Conservation (phyloP, 2,797 vertebrate genomes). For the Emydoidea blandingii region DNA sequence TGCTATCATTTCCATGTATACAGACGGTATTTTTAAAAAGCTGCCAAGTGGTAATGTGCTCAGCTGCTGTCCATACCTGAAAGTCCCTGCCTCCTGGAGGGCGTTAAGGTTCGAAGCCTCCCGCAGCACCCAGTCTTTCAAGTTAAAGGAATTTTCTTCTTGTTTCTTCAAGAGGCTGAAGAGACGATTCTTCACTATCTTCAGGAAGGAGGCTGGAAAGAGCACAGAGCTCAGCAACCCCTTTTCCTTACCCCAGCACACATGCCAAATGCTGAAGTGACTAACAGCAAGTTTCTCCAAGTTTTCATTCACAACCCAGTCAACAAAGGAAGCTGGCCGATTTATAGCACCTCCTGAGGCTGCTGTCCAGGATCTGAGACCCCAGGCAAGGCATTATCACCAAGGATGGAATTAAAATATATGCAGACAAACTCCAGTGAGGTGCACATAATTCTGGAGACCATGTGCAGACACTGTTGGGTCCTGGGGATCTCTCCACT, state of each 20-base stretch:
- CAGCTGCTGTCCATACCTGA: slow-evolving; percentile 84
- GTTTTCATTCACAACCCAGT: neutral
- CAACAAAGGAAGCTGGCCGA: rapidly evolving
- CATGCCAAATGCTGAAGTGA: neutral
- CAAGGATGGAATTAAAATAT: neutral
- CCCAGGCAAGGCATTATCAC: neutral
- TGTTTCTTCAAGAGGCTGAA: slow-evolving; percentile 81
- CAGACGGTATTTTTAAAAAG: neutral
- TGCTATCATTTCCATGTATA: neutral
- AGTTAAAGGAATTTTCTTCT: slow-evolving; percentile 78
- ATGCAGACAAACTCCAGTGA: neutral
- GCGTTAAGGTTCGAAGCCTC: slow-evolving; percentile 92
- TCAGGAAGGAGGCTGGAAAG: slow-evolving; percentile 86
- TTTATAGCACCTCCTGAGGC: neutral
- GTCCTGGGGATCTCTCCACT: neutral
- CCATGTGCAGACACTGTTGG: rapidly evolving
- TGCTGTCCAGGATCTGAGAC: neutral
- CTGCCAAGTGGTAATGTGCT: neutral
- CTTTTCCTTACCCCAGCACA: neutral
- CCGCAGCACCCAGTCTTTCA: slow-evolving; percentile 88
- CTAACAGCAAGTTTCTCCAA: neutral
- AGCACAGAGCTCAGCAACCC: neutral
- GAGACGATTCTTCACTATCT: slow-evolving; percentile 85
- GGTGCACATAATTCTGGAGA: neutral
- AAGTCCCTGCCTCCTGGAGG: slow-evolving; percentile 96